Evolutionary conservation across 2,888 invertebrate genomes (phyloP).

Genomic region (Microplitis manilae): DNA sequence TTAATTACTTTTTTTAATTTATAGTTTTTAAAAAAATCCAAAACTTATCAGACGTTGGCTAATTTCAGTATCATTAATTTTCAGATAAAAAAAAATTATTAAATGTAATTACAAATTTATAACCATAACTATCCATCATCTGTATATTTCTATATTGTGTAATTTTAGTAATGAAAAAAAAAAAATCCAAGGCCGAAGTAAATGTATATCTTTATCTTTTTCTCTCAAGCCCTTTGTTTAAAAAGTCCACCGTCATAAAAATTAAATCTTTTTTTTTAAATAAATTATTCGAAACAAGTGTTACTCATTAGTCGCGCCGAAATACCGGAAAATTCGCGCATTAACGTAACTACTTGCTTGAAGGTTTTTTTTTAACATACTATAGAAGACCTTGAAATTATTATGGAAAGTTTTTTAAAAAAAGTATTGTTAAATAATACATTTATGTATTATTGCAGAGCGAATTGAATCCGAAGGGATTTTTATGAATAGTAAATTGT

Average conservation of each 20-base stretch:
- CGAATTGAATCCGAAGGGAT: no score
- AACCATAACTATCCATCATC: not conserved
- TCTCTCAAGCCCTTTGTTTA: not conserved
- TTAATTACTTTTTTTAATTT: no score
- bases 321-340: slow-evolving; percentile 40
- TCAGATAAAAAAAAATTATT: slow-evolving; percentile 10
- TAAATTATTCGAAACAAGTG: slow-evolving; percentile 19
- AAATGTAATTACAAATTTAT: not conserved
- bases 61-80: not conserved
- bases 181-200: not conserved
- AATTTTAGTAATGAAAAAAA: slow-evolving; percentile 7
- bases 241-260: not conserved
- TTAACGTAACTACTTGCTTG: slow-evolving; percentile 27
- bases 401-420: slow-evolving; percentile 11
- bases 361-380: slow-evolving; percentile 10
- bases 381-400: slow-evolving; percentile 22
- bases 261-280: slow-evolving; percentile 22
- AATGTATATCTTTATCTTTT: not conserved
- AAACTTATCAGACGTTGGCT: no score
- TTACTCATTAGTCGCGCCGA: slow-evolving; percentile 43
- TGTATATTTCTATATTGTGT: not conserved
- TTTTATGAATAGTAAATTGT: no score
- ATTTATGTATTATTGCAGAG: not conserved
- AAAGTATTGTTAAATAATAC: not conserved
- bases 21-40: no score